These are phyloP conservation scores for Drosophila neotestacea DNA, from an alignment of 2,888 invertebrate species.

Conservation along the genomic window DNA sequence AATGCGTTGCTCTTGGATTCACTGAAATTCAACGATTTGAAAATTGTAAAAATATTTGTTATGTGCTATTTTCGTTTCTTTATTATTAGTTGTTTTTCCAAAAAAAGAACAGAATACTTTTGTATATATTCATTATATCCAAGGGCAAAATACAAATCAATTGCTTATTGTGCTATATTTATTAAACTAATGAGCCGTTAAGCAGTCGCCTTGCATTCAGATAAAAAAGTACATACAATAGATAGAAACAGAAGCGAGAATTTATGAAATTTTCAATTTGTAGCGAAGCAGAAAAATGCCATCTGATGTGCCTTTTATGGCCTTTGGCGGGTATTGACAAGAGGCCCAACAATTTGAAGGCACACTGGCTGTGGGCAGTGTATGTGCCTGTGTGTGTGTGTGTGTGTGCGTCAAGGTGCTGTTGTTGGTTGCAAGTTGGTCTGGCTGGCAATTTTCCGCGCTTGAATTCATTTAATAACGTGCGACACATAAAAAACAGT, in stretches of 20 bases:
- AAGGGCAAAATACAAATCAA: constrained; percentile 20
- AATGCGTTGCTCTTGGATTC: neutral
- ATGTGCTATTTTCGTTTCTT: neutral
- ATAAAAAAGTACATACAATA: constrained; percentile 5
- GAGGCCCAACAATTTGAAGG: constrained; percentile 51
- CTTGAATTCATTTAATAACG: constrained; percentile 81
- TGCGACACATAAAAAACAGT: constrained; percentile 78
- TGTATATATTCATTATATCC: neutral
- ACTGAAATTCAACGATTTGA: neutral
- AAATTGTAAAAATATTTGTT: neutral
- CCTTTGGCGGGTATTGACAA: constrained; percentile 49
- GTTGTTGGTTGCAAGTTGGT: constrained; percentile 14
- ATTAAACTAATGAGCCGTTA: constrained; percentile 63
- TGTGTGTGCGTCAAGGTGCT: constrained; percentile 40
- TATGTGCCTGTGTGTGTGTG: constrained; percentile 12
- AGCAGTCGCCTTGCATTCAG: constrained; percentile 34
- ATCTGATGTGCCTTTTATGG: constrained; percentile 58
- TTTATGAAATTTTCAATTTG: constrained; percentile 67
- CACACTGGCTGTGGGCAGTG: constrained; percentile 50
- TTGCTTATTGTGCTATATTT: constrained; percentile 44
- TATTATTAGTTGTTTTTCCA: neutral
- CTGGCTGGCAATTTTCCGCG: constrained; percentile 67
- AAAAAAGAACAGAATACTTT: neutral
- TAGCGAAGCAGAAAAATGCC: constrained; percentile 63
- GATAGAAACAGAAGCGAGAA: constrained; percentile 32